Percentiles rank a stretch among this genome's conserved stretches.
phyloP scores from a whole-genome alignment of 2,888 invertebrate species.

The Epicampocera succincta region DNA sequence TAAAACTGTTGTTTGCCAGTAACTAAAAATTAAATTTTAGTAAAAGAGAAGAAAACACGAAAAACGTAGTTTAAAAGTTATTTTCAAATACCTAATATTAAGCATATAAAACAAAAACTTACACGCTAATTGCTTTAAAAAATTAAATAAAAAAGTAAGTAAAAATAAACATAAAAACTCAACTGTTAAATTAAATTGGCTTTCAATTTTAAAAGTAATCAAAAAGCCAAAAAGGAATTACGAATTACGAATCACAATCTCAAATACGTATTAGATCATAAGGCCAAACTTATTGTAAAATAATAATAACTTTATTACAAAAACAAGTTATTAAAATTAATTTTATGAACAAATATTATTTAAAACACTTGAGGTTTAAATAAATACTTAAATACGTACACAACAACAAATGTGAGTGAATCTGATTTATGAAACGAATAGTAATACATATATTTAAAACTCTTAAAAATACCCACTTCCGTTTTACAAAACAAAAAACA shows the following conservation, averaged over 20 bases:
- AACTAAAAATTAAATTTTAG: constrained; percentile 73
- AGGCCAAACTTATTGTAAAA: constrained; percentile 77
- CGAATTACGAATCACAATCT: constrained; percentile 73
- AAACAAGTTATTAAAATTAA: constrained; percentile 26
- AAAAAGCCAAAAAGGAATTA: constrained; percentile 53
- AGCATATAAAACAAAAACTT: constrained; percentile 27
- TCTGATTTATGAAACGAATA: constrained; percentile 37
- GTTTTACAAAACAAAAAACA: constrained; percentile 35
- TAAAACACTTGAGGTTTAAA: constrained; percentile 62
- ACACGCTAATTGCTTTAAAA: constrained; percentile 64
- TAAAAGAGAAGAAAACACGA: constrained; percentile 27
- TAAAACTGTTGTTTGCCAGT: constrained; percentile 77
- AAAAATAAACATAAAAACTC: constrained; percentile 31
- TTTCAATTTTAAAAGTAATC: constrained; percentile 34
- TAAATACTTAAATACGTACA: constrained; percentile 71
- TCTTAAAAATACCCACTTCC: constrained; percentile 57
- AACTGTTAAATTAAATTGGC: constrained; percentile 56
- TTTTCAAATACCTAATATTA: constrained; percentile 26
- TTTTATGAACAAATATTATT: constrained; percentile 42
- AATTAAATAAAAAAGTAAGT: constrained; percentile 9
- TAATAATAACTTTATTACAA: constrained; percentile 55
- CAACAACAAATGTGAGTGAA: constrained; percentile 67
- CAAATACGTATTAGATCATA: constrained; percentile 81
- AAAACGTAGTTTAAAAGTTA: constrained; percentile 58
- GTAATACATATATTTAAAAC: constrained; percentile 12